Conservation (phyloP, 2,888 invertebrate species). For the Penaeus monodon region DNA sequence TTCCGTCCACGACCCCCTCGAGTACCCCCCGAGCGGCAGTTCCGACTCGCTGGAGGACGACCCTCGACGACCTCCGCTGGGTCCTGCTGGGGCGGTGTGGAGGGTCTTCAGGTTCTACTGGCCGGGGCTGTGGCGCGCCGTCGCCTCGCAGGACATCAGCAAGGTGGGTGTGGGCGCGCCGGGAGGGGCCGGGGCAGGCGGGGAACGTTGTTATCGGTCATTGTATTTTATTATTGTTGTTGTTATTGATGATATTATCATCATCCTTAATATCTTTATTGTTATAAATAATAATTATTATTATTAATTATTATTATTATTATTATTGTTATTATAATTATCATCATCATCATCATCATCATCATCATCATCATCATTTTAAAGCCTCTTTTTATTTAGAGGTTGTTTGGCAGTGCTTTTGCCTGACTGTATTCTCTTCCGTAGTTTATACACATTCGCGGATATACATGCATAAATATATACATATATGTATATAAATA, state of each 20-base stretch:
- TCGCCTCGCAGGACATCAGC: constrained; percentile 49
- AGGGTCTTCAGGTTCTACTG: constrained; percentile 51
- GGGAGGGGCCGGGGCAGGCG: too few relatives aligned
- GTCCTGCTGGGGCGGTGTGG: constrained; percentile 36
- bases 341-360: too few relatives aligned
- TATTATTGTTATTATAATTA: too few relatives aligned
- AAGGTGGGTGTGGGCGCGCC: constrained; percentile 22
- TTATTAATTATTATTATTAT: too few relatives aligned
- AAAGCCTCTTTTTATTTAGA: too few relatives aligned
- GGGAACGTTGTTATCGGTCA: background rate
- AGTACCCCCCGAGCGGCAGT: background rate
- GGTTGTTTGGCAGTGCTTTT: too few relatives aligned
- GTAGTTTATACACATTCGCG: too few relatives aligned
- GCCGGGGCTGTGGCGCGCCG: constrained; percentile 65
- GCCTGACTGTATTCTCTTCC: too few relatives aligned
- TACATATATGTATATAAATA: background rate
- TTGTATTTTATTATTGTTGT: background rate
- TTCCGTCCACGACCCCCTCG: background rate
- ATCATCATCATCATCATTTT: too few relatives aligned
- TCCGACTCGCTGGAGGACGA: background rate
- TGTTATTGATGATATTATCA: background rate
- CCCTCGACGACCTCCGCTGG: background rate
- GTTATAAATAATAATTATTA: too few relatives aligned
- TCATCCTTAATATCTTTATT: too few relatives aligned
- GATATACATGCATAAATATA: background rate